Conservation (phyloP, 1,140 invertebrate species). For the Lordiphosa mommai region DNA sequence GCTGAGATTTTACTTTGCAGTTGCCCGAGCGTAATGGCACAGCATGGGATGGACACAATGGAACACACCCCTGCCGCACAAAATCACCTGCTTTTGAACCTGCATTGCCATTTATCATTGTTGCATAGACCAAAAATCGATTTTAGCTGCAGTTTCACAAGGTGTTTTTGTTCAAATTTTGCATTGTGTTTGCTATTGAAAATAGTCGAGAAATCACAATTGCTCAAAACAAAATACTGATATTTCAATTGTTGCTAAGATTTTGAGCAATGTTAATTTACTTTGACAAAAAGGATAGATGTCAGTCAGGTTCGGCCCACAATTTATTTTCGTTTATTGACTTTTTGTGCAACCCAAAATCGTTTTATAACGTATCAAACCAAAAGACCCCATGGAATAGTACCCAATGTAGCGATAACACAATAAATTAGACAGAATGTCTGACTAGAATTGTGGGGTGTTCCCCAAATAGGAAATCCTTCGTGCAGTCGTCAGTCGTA, state of each 20-base stretch:
- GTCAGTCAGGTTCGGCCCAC: neutral
- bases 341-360: slow-evolving; percentile 8
- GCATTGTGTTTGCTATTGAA: slow-evolving; percentile 32
- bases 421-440: slow-evolving; percentile 55
- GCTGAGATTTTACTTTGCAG: neutral
- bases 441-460: slow-evolving; percentile 33
- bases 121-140: slow-evolving; percentile 34
- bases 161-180: slow-evolving; percentile 42
- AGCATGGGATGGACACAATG: slow-evolving; percentile 17
- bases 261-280: neutral
- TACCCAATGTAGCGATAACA: slow-evolving; percentile 27
- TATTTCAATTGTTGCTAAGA: neutral
- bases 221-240: neutral
- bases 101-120: slow-evolving; percentile 32
- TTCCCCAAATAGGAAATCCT: slow-evolving; percentile 23
- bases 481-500: slow-evolving; percentile 19
- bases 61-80: slow-evolving; percentile 7
- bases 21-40: slow-evolving; percentile 9
- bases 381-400: slow-evolving; percentile 23
- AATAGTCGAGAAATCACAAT: slow-evolving; percentile 28
- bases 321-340: slow-evolving; percentile 41
- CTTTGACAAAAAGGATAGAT: neutral
- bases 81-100: slow-evolving; percentile 23
- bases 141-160: slow-evolving; percentile 29
- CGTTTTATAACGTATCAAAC: slow-evolving; percentile 6